Evolutionary conservation across 1,140 invertebrate genomes (phyloP).

Genomic region (Tyrophagus putrescentiae): DNA sequence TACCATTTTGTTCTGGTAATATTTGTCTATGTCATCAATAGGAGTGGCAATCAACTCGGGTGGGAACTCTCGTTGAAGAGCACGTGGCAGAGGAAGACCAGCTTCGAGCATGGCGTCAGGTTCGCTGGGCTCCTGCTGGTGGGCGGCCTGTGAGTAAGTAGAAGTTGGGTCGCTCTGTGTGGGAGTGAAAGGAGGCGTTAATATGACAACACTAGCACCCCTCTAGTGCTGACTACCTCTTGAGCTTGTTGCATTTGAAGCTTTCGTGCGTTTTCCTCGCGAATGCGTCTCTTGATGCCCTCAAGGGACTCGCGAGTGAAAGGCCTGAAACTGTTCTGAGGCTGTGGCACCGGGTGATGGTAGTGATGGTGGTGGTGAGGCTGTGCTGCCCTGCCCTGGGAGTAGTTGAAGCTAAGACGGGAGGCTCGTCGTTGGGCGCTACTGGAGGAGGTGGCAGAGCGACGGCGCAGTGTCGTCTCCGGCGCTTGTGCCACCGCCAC

Average conservation of each 20-base stretch:
- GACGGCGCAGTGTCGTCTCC: neutral
- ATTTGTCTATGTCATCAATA: conserved; percentile 86
- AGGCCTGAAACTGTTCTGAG: conserved; percentile 58
- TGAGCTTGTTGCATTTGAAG: conserved; percentile 69
- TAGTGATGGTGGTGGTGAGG: neutral
- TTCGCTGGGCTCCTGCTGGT: conserved; percentile 32
- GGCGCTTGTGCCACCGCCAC: too few relatives aligned
- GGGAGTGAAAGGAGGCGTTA: neutral
- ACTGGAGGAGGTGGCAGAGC: neutral
- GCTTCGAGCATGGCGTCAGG: conserved; percentile 82
- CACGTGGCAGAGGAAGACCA: conserved; percentile 70
- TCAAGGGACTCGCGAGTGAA: conserved; percentile 90
- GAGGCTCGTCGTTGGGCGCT: neutral
- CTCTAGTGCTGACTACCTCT: conserved; percentile 13
- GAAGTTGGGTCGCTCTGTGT: neutral
- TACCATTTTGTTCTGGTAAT: conserved; percentile 53
- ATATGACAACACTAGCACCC: conserved; percentile 14
- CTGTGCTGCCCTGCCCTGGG: neutral
- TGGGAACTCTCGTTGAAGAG: conserved; percentile 73
- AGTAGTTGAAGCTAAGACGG: conserved; percentile 5
- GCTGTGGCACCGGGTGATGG: conserved; percentile 30
- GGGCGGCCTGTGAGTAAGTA: conserved; percentile 15
- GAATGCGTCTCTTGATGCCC: conserved; percentile 78
- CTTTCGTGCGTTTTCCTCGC: conserved; percentile 84
- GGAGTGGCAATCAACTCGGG: conserved; percentile 76